phyloP scores from a whole-genome alignment of 2,113 vertebrate genomes.

The Microtus pennsylvanicus region DNA sequence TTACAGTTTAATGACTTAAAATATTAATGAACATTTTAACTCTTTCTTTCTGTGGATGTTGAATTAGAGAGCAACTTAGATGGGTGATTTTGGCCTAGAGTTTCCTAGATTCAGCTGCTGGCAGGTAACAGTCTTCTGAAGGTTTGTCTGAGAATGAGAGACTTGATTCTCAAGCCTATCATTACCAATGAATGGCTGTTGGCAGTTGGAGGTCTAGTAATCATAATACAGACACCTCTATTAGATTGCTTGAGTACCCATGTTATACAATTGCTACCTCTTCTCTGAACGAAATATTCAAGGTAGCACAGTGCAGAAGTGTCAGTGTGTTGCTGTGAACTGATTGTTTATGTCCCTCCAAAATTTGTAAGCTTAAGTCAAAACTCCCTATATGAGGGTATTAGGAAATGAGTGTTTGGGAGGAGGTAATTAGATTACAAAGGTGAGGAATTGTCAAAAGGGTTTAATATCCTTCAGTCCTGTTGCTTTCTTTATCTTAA shows the following conservation, averaged over 20 bases:
- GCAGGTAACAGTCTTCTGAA: neutral
- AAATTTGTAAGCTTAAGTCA: neutral
- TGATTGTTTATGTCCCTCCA: neutral
- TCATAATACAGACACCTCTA: neutral
- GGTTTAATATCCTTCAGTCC: neutral
- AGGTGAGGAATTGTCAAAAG: neutral
- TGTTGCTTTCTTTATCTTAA: neutral
- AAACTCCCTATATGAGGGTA: neutral
- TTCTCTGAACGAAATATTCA: neutral
- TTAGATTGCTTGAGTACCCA: neutral
- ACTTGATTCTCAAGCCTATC: neutral
- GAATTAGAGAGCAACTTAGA: neutral
- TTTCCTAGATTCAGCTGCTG: neutral
- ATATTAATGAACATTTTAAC: neutral
- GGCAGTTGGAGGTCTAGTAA: neutral
- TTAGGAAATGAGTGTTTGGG: neutral
- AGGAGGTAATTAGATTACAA: neutral
- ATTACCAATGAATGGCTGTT: neutral
- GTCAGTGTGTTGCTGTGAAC: no score
- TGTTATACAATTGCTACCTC: neutral
- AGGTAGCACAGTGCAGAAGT: neutral
- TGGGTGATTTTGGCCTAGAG: neutral
- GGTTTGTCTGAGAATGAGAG: neutral
- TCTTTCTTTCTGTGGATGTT: neutral
- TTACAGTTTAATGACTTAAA: slow-evolving; percentile 14